phyloP scores from a whole-genome alignment of 2,888 invertebrate genomes.

The Tetranychus piercei region DNA sequence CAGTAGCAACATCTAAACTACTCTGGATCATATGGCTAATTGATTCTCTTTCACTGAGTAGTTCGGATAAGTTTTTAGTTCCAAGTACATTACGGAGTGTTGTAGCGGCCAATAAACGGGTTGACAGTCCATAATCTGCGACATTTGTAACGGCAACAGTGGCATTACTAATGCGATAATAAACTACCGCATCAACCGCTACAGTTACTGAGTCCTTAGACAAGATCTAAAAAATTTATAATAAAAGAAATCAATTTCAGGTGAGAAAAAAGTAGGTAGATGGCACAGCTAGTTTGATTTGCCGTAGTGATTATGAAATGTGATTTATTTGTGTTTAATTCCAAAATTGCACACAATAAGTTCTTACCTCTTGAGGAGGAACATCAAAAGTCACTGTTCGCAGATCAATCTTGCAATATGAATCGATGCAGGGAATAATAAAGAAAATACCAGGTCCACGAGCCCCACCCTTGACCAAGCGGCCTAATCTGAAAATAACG shows the following conservation, averaged over 20 bases:
- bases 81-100: constrained; percentile 62
- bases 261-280: too few species aligned
- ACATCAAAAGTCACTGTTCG: constrained; percentile 71
- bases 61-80: constrained; percentile 81
- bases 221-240: constrained; percentile 23
- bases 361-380: constrained; percentile 53
- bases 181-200: constrained; percentile 29
- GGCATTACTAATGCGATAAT: constrained; percentile 44
- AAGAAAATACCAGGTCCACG: constrained; percentile 67
- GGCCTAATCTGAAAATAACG: constrained; percentile 58
- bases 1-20: constrained; percentile 48
- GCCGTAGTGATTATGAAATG: not conserved
- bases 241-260: too few species aligned
- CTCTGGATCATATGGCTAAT: constrained; percentile 77
- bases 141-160: constrained; percentile 94
- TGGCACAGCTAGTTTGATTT: too few species aligned
- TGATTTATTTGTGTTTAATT: too few species aligned
- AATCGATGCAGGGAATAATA: constrained; percentile 85
- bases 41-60: constrained; percentile 81
- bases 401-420: constrained; percentile 79
- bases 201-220: constrained; percentile 30
- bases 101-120: constrained; percentile 51
- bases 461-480: not conserved
- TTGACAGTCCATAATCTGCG: constrained; percentile 48
- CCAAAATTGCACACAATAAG: too few species aligned